Conservation (phyloP, 1,140 invertebrate genomes). For the Drosophila willistoni region DNA sequence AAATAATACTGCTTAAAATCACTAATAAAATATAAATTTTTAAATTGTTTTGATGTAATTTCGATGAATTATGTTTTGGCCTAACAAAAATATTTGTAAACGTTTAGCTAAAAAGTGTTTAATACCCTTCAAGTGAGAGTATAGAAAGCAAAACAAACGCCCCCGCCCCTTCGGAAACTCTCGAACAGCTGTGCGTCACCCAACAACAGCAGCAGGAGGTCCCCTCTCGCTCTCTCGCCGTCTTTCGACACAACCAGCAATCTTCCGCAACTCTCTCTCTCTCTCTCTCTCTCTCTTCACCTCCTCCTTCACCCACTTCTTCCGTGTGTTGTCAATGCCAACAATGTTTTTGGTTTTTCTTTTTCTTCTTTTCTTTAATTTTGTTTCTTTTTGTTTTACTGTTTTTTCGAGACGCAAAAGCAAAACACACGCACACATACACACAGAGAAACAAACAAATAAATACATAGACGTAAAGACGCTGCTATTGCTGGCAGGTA, state of each 20-base stretch:
- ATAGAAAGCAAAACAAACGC: slow-evolving; percentile 42
- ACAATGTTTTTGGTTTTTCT: slow-evolving; percentile 23
- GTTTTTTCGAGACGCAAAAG: slow-evolving; percentile 29
- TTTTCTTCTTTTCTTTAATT: neutral
- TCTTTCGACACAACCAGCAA: too few species aligned
- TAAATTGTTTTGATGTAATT: neutral
- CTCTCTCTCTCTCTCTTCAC: neutral
- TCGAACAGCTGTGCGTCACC: slow-evolving; percentile 59
- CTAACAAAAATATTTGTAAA: neutral
- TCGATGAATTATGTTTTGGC: neutral
- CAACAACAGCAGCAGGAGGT: slow-evolving; percentile 18
- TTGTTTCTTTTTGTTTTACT: neutral
- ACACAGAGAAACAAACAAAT: neutral
- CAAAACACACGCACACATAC: slow-evolving; percentile 26
- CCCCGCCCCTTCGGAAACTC: neutral
- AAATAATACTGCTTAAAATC: too few species aligned
- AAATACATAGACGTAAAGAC: neutral
- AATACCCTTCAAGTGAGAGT: slow-evolving; percentile 17
- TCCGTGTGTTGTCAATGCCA: slow-evolving; percentile 38
- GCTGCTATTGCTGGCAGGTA: neutral
- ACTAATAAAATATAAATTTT: too few species aligned
- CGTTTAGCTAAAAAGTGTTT: slow-evolving; percentile 22
- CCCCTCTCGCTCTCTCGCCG: neutral
- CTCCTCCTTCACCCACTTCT: neutral
- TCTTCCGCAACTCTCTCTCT: slow-evolving; percentile 3